These are phyloP conservation scores for Spinibarbus caldwelli DNA, from an alignment of 2,797 vertebrate genomes.

Conservation along the genomic window DNA sequence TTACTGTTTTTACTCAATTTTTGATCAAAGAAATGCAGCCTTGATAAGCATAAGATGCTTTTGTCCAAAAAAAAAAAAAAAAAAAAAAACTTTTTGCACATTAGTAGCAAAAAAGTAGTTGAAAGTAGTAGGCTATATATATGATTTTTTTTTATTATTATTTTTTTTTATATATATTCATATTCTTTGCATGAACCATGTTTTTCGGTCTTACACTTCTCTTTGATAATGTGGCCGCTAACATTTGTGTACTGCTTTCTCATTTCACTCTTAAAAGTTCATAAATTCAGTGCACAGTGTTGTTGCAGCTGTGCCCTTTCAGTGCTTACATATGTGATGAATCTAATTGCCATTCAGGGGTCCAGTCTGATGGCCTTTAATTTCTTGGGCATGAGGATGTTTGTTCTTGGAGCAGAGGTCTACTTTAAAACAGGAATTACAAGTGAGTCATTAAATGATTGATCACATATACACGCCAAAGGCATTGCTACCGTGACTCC, in stretches of 20 bases:
- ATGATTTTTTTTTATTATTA: too few relatives aligned
- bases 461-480: conserved; percentile 22
- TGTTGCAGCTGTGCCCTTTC: conserved; percentile 18
- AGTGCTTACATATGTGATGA: conserved; percentile 8
- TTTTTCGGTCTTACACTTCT: background rate
- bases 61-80: too few relatives aligned
- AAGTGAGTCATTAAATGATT: conserved; percentile 23
- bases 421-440: conserved; percentile 36
- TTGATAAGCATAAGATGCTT: too few relatives aligned
- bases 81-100: too few relatives aligned
- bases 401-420: background rate
- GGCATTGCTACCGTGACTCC: background rate
- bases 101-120: too few relatives aligned
- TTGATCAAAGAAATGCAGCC: too few relatives aligned
- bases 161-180: too few relatives aligned
- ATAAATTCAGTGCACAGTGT: conserved; percentile 8
- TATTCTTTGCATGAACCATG: too few relatives aligned
- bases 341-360: conserved; percentile 9
- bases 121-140: too few relatives aligned
- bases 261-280: background rate
- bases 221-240: background rate
- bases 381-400: background rate
- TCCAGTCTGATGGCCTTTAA: conserved; percentile 28
- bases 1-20: too few relatives aligned
- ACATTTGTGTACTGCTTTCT: background rate